phyloP scores from a whole-genome alignment of 1,140 invertebrate genomes.

The Lasioglossum baleicum region DNA sequence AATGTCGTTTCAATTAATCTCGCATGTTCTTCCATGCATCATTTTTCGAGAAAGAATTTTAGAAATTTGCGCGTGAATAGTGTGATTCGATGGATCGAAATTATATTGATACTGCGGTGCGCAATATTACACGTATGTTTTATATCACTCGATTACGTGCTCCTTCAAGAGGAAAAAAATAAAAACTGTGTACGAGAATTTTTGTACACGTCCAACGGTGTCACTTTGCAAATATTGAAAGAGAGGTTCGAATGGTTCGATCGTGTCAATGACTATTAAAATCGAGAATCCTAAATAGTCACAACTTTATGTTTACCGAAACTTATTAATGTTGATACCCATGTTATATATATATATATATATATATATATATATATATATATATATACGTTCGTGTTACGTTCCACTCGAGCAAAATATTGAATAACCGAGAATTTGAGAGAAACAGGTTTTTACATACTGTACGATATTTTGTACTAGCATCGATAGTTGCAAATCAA shows the following conservation, averaged over 20 bases:
- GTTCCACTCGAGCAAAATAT: background rate
- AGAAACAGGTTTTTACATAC: background rate
- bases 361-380: no score
- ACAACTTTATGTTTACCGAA: conserved; percentile 28
- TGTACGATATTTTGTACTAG: background rate
- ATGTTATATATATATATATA: no score
- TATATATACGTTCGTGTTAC: no score
- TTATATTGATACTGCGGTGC: background rate
- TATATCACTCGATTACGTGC: background rate
- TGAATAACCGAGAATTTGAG: background rate
- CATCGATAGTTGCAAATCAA: background rate
- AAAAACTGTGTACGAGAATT: background rate
- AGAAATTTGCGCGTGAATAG: conserved; percentile 8
- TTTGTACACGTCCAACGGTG: background rate
- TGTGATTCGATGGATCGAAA: conserved; percentile 5
- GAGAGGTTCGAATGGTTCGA: background rate
- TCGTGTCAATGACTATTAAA: background rate
- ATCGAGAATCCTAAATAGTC: background rate
- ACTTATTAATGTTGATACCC: conserved; percentile 36
- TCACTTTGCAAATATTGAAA: background rate
- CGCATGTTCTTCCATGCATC: background rate
- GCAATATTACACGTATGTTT: background rate
- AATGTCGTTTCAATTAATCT: background rate
- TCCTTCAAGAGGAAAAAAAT: background rate
- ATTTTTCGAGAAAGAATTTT: background rate